These are phyloP conservation scores for Microtus pennsylvanicus DNA, from an alignment of 2,113 vertebrate genomes.

Conservation along the genomic window DNA sequence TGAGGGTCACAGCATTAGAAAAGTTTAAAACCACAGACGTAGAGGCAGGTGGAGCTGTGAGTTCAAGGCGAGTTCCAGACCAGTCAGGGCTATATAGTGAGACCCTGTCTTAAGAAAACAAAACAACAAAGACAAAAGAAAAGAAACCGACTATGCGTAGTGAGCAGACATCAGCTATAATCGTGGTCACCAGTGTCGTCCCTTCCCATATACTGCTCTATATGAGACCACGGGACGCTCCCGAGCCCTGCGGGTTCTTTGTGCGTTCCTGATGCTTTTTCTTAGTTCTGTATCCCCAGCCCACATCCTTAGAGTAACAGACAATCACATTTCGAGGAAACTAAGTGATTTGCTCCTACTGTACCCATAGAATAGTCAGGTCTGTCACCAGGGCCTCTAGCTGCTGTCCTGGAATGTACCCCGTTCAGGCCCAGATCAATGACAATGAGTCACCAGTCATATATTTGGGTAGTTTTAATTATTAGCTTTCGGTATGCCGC, in stretches of 20 bases:
- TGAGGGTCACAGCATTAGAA: not conserved
- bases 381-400: not conserved
- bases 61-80: not conserved
- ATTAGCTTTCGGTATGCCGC: not conserved
- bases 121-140: not conserved
- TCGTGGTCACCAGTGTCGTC: not conserved
- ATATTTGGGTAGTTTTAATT: slow-evolving; percentile 47
- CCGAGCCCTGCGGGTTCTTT: not conserved
- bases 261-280: not conserved
- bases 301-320: not conserved
- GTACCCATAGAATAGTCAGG: not conserved
- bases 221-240: not conserved
- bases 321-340: not conserved
- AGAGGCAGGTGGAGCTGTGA: not conserved
- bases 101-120: too few relatives aligned
- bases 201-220: not conserved
- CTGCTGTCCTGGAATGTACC: not conserved
- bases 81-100: too few relatives aligned
- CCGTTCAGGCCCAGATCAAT: slow-evolving; percentile 27
- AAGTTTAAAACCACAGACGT: not conserved
- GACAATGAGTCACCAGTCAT: not conserved
- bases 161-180: not conserved
- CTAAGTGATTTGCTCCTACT: not conserved
- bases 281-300: not conserved
- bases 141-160: not conserved